These are phyloP conservation scores for Deilephila elpenor DNA, from an alignment of 2,888 invertebrate species.

Conservation along the genomic window DNA sequence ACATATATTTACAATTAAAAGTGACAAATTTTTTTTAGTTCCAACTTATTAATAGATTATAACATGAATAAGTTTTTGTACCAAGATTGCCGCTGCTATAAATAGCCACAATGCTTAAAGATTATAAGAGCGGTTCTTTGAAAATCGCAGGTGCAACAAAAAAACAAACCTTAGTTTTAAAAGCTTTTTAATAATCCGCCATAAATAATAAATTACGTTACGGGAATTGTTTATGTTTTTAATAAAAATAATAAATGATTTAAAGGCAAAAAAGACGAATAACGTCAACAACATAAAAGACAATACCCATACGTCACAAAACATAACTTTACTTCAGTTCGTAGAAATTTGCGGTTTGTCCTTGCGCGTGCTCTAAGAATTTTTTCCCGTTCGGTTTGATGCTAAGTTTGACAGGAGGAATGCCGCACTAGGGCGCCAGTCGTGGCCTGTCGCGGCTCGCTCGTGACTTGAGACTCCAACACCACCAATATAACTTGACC, in stretches of 20 bases:
- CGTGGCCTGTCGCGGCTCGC: conserved; percentile 71
- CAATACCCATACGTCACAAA: not conserved
- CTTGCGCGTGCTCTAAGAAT: conserved; percentile 68
- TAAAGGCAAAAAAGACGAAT: not conserved
- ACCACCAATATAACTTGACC: conserved; percentile 57
- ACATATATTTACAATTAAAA: no score
- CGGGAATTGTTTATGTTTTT: not conserved
- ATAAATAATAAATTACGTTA: no score
- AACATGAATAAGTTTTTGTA: no score
- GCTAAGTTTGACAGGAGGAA: conserved; percentile 79
- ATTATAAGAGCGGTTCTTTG: no score
- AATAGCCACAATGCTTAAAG: no score
- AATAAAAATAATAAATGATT: not conserved
- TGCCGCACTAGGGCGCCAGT: conserved; percentile 66
- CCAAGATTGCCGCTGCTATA: no score
- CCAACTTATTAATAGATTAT: no score
- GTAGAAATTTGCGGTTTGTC: conserved; percentile 57
- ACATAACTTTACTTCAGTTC: conserved; percentile 42
- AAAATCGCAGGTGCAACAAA: no score
- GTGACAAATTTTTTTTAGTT: no score
- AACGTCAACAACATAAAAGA: not conserved
- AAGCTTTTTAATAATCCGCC: no score
- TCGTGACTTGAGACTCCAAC: conserved; percentile 68
- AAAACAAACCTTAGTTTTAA: no score
- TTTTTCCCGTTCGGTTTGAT: conserved; percentile 67